These are phyloP conservation scores for Acanthisitta chloris DNA, from an alignment of 2,113 vertebrate species.

Conservation along the genomic window DNA sequence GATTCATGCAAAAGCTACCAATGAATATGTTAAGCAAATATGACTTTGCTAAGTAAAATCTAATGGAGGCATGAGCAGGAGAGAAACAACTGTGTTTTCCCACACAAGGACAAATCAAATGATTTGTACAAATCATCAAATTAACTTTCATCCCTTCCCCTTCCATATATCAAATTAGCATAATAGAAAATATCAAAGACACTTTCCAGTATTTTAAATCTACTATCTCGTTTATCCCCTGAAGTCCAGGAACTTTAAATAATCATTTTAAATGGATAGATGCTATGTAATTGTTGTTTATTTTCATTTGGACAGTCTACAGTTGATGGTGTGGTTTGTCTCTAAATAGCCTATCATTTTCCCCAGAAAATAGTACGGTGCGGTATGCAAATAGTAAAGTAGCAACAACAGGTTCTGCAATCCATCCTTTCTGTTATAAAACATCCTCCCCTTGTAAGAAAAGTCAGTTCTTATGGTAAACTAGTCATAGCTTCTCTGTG, in stretches of 20 bases:
- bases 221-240: not conserved
- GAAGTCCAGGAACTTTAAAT: not conserved
- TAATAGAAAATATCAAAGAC: not conserved
- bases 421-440: not conserved
- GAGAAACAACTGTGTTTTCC: not conserved
- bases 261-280: not conserved
- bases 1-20: not conserved
- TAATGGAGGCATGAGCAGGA: not conserved
- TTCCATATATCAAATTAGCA: not conserved
- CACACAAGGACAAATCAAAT: not conserved
- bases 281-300: not conserved
- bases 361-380: not conserved
- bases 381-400: not conserved
- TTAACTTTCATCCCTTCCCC: not conserved
- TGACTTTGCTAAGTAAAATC: not conserved
- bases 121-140: not conserved
- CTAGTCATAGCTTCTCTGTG: not conserved
- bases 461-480: not conserved
- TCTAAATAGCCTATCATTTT: not conserved
- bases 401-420: not conserved
- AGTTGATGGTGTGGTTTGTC: not conserved
- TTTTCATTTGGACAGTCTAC: not conserved
- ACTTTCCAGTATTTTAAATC: not conserved
- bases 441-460: not conserved
- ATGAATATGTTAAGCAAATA: constrained; percentile 30